Evolutionary conservation across 1,140 invertebrate species (phyloP), one percentile per base, ranked within the genome.

Genomic region (Zeugodacus cucurbitae): DNA sequence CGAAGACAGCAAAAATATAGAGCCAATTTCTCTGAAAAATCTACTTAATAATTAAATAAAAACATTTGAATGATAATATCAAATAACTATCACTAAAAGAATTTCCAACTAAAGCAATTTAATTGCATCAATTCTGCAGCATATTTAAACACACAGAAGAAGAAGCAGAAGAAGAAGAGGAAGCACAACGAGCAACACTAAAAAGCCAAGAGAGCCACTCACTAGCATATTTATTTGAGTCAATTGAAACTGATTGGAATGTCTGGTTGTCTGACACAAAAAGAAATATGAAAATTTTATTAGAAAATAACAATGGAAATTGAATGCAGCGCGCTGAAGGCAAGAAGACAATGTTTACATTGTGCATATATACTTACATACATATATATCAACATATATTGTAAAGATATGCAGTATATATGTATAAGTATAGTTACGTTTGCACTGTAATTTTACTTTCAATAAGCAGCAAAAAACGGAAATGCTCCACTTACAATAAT

Each of bases 271-370:
- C 29, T 32, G 14, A 20, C 26, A 67, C 10, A 62, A 54, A 62
- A 67, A 67, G 64, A 67, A 29, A 67, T 29, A 67, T 67, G 29
- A 67, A 26, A 67, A 67, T 67, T 67, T 67, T 67, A 67, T 67
- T 67, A 32, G 14, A 67, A 29, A 67, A 67, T 67, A 67, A 67
- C 64, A 67, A 67, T 67, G 64, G n/a, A n/a, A 67, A 11, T 62
- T 62, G n/a, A 5, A 62, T 26, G n/a, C 0, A 62, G 3, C 22
- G 22, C n/a, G 6, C 6, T 8, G 17, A n/a, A 22, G 7, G 48
- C 48, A 2, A 54, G 11, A 54, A n/a, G n/a, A 14, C 48, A 14
- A 54, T 54, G 48, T 54, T n/a, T 59, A 14, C 22, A n/a, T 26
- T 59, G n/a, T 22, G 22, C 17, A 58, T 22, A 58, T 26, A 26